Conservation (phyloP, 1,140 invertebrate species). For the Drosophila pallidifrons region DNA sequence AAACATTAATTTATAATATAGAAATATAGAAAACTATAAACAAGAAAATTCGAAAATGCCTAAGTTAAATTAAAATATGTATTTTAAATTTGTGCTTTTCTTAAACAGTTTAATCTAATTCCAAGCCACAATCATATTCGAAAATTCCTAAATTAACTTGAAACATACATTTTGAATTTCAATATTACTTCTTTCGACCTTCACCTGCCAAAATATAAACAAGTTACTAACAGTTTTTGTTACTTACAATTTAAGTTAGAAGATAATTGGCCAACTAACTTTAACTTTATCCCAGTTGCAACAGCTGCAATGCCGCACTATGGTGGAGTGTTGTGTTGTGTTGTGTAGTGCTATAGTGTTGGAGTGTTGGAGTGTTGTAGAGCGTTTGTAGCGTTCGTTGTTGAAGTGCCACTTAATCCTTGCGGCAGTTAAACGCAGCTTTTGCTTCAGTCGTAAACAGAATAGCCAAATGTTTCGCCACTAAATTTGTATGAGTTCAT, state of each 20-base stretch:
- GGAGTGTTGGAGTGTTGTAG: not conserved
- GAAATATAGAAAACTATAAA: too few relatives aligned
- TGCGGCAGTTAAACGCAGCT: slow-evolving; percentile 23
- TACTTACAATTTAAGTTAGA: slow-evolving; percentile 28
- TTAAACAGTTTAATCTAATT: too few relatives aligned
- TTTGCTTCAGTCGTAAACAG: slow-evolving; percentile 33
- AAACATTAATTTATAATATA: too few relatives aligned
- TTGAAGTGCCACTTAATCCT: slow-evolving; percentile 22
- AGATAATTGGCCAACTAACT: slow-evolving; percentile 8
- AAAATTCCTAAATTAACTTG: too few relatives aligned
- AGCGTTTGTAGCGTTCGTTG: not conserved
- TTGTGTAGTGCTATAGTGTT: not conserved
- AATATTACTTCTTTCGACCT: too few relatives aligned
- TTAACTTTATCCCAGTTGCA: slow-evolving; percentile 15
- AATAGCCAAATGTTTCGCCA: slow-evolving; percentile 52
- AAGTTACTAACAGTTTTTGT: not conserved
- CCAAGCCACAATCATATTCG: too few relatives aligned
- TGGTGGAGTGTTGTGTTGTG: not conserved
- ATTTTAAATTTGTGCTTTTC: too few relatives aligned
- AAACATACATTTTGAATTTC: too few relatives aligned
- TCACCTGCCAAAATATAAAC: too few relatives aligned
- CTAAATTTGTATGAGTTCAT: slow-evolving; percentile 62
- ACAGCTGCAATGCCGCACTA: slow-evolving; percentile 2
- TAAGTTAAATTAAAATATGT: too few relatives aligned
- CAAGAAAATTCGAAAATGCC: too few relatives aligned